Base-by-base conservation (phyloP, 2,113 vertebrate genomes). In the Pelusios castaneus region DNA sequence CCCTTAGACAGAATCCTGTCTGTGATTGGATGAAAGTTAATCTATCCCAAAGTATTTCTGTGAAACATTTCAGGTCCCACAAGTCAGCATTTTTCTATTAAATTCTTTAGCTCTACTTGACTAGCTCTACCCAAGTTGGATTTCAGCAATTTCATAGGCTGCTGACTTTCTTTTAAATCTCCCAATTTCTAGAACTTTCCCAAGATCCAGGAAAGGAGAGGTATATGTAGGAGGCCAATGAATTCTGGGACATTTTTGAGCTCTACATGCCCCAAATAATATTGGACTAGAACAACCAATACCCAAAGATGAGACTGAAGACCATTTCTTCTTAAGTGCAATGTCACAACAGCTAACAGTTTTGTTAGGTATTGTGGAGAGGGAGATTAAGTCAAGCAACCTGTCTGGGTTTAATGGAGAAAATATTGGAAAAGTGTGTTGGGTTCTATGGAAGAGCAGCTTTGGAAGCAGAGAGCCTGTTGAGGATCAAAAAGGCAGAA, bases 401-500 rank as follows among this genome's bases (percentile, higher is more conserved):
- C 24, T 77, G 1, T 55, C 54, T 91, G 75, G 27, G 58, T 89
- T 88, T 92, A n/a, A 16, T 77, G 82, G 78, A 85, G 31, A n/a
- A 80, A 92, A 83, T 85, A 91, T 0, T 79, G 38, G 76, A 84
- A 96, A 85, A 10, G 2, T 60, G 29, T 21, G 58, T 1, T 63
- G 25, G 63, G 73, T 70, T 31, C 49, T 24, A 55, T 7, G 55
- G 47, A 51, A 79, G 31, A 47, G 11, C 56, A 88, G 77, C 52
- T 96, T 87, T 80, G 58, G 49, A 90, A 67, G 6, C 58, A 54
- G 47, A 55, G 11, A 16, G 5, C 80, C 49, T 76, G 41, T 17
- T 0, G 0, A 87, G 24, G 27, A 31, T 51, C 0, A 21, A 75
- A 49, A 79, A 84, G 89, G n/a, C 29, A 5, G 8, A 11, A 49